phyloP scores from a whole-genome alignment of 2,797 vertebrate genomes.

The Periparus ater region DNA sequence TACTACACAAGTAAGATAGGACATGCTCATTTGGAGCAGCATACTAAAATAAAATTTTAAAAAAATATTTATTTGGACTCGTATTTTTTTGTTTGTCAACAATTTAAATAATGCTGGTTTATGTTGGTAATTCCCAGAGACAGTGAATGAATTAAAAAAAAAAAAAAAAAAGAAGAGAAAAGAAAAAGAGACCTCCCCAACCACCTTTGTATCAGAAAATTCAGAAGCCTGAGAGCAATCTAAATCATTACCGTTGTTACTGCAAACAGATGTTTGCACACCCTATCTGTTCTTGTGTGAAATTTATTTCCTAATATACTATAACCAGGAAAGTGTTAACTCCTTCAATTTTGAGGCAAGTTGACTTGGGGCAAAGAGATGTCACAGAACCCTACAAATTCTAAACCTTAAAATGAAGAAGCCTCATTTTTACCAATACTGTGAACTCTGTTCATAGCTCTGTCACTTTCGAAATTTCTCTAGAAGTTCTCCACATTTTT shows the following conservation, averaged over 20 bases:
- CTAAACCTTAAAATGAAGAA: not conserved
- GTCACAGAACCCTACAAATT: not conserved
- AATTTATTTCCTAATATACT: not conserved
- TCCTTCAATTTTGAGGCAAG: not conserved
- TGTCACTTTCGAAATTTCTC: not conserved
- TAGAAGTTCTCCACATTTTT: not conserved
- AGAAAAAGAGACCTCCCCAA: fast-evolving
- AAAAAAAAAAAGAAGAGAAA: not conserved
- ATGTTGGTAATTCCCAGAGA: not conserved
- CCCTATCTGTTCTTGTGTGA: not conserved
- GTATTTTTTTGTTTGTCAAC: not conserved
- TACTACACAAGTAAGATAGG: no score
- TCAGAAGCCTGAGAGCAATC: not conserved
- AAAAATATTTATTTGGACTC: not conserved
- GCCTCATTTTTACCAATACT: fast-evolving
- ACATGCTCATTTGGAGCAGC: not conserved
- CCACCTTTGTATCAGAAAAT: not conserved
- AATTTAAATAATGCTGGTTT: not conserved
- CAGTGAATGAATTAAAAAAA: fast-evolving
- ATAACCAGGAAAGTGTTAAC: not conserved
- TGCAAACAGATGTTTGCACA: not conserved
- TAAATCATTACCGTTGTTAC: fast-evolving
- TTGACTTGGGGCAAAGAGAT: not conserved
- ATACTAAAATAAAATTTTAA: not conserved
- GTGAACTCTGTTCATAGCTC: not conserved